Evolutionary conservation across 2,797 vertebrate species (phyloP).

Genomic region (Dendrocincla tyrannina): DNA sequence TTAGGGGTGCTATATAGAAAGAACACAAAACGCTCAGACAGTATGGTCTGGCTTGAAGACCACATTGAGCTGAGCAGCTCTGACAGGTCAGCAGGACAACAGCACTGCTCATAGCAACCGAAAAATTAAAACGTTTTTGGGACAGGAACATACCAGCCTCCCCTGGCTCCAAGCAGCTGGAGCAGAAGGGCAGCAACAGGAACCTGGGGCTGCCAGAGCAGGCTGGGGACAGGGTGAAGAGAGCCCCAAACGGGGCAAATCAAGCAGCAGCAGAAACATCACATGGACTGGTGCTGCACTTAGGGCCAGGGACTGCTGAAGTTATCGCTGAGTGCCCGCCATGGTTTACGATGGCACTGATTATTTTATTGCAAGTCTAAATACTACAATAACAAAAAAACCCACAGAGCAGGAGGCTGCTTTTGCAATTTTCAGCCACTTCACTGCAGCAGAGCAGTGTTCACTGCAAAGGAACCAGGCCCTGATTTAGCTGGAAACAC

Average conservation of each 20-base stretch:
- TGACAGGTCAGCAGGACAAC: not conserved
- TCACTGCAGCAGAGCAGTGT: not conserved
- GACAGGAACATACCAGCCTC: not conserved
- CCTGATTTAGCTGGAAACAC: not conserved
- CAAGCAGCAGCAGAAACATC: not conserved
- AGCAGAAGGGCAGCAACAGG: not conserved
- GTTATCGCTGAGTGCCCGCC: not conserved
- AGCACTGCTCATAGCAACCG: not conserved
- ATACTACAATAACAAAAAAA: not conserved
- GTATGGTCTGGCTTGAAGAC: not conserved
- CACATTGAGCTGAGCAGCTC: not conserved
- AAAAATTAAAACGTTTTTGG: not conserved
- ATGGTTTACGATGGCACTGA: not conserved
- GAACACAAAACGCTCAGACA: not conserved
- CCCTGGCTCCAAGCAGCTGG: not conserved
- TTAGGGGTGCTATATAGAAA: not conserved
- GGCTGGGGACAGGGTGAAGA: not conserved
- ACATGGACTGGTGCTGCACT: accelerated
- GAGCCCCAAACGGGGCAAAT: not conserved
- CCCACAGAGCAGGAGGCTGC: not conserved
- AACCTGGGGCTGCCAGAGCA: not conserved
- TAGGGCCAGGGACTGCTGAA: not conserved
- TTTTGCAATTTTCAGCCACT: not conserved
- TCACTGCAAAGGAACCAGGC: not conserved
- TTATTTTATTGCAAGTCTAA: not conserved